Percentiles rank a stretch among this genome's conserved stretches.
Evolutionary conservation across 2,113 vertebrate genomes (phyloP).

Genomic region (Osmerus mordax): DNA sequence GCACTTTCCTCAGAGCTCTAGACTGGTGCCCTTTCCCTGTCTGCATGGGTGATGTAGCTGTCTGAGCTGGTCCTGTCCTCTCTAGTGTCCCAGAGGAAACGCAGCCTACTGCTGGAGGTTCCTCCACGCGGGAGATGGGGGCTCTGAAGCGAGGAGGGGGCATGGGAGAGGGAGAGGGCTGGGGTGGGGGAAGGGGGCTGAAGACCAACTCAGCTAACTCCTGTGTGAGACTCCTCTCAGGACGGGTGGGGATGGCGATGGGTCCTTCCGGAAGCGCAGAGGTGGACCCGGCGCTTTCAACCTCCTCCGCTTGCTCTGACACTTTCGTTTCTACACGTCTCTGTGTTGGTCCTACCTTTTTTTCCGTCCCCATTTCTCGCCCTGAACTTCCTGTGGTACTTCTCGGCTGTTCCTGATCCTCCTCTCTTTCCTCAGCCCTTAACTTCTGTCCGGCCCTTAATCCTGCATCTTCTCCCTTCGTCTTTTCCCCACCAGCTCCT

Average conservation of each 20-base stretch:
- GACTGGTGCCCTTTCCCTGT: conserved; percentile 47
- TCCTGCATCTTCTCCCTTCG: not conserved
- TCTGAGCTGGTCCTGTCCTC: not conserved
- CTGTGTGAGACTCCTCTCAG: conserved; percentile 57
- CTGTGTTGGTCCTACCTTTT: not conserved
- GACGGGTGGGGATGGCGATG: not conserved
- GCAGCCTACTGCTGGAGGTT: not conserved
- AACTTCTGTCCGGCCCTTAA: not conserved
- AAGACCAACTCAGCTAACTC: conserved; percentile 56
- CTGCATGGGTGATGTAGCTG: conserved; percentile 31
- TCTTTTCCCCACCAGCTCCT: not conserved
- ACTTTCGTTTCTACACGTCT: not conserved
- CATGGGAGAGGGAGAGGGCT: conserved; percentile 22
- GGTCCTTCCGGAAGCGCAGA: conserved; percentile 1
- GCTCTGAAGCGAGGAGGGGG: conserved; percentile 53
- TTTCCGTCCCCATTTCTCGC: not conserved
- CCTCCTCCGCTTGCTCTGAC: conserved; percentile 10
- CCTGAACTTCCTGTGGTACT: not conserved
- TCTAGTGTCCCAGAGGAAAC: conserved; percentile 12
- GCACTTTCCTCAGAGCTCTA: conserved; percentile 64
- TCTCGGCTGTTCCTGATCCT: not conserved
- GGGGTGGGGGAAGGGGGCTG: conserved; percentile 32
- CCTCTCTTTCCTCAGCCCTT: not conserved
- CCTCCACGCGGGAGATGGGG: conserved; percentile 26
- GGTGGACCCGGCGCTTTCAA: not conserved